Evolutionary conservation across 2,888 invertebrate genomes (phyloP).

Genomic region (Bugulina stolonifera): DNA sequence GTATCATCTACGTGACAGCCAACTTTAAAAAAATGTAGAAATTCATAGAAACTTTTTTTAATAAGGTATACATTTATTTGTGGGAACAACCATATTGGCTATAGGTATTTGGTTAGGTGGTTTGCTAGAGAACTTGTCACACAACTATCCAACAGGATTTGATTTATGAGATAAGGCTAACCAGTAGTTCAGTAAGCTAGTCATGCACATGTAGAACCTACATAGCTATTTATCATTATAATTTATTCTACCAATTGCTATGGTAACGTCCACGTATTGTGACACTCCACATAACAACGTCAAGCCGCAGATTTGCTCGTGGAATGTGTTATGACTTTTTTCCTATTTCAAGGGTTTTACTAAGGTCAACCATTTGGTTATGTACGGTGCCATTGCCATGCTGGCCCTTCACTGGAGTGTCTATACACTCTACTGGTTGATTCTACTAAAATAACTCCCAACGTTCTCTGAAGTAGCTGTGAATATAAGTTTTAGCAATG

Average conservation of each 20-base stretch:
- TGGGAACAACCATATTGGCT: neutral
- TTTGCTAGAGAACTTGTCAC: neutral
- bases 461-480: too few species aligned
- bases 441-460: too few species aligned
- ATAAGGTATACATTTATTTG: too few species aligned
- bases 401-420: neutral
- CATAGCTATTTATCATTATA: neutral
- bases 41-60: too few species aligned
- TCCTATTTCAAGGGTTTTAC: neutral
- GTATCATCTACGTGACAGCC: too few species aligned
- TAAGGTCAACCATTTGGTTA: neutral
- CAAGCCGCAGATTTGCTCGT: neutral
- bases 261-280: slow-evolving; percentile 21
- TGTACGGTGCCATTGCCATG: neutral
- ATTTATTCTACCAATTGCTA: slow-evolving; percentile 7
- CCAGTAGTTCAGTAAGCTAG: neutral
- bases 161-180: neutral
- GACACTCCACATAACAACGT: slow-evolving; percentile 22
- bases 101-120: neutral
- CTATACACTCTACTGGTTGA: too few species aligned
- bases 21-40: too few species aligned
- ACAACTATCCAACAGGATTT: neutral
- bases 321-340: neutral
- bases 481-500: too few species aligned
- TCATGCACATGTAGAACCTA: neutral